Evolutionary conservation across 2,113 vertebrate species (phyloP).

Genomic region (Crotalus viridis): DNA sequence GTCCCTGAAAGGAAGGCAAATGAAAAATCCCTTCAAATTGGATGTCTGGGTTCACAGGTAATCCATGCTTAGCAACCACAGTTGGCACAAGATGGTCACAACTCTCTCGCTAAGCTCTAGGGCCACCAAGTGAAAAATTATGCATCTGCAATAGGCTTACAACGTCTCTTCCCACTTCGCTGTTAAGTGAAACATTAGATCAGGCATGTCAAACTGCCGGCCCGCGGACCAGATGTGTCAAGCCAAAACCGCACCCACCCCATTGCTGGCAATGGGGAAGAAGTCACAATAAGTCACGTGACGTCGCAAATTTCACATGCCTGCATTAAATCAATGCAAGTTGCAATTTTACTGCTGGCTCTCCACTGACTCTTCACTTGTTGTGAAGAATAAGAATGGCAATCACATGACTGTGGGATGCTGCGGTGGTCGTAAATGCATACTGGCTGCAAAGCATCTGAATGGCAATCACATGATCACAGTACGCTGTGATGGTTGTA

Average conservation of each 20-base stretch:
- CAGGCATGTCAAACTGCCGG: too few relatives aligned
- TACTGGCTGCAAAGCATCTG: neutral
- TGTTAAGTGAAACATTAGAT: neutral
- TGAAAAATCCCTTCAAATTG: neutral
- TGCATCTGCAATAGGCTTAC: neutral
- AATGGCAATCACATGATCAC: neutral
- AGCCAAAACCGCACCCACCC: too few relatives aligned
- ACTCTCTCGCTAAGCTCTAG: neutral
- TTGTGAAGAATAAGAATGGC: neutral
- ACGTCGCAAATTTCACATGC: too few relatives aligned
- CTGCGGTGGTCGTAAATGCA: neutral
- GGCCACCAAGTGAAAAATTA: neutral
- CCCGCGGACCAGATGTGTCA: accelerated
- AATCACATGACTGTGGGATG: neutral
- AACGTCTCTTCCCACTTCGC: neutral
- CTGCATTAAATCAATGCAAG: too few relatives aligned
- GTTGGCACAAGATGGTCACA: neutral
- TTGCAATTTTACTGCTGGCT: neutral
- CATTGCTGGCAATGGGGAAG: too few relatives aligned
- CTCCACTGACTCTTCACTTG: neutral
- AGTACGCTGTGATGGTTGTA: neutral
- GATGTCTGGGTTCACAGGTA: neutral
- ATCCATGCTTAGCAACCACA: neutral
- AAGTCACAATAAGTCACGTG: too few relatives aligned
- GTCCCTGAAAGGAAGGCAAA: neutral